A percentile compares a stretch with the other conserved stretches of the same genome.
These are phyloP conservation scores for Microchrysa polita DNA, from an alignment of 2,888 invertebrate genomes.

Conservation along the genomic window DNA sequence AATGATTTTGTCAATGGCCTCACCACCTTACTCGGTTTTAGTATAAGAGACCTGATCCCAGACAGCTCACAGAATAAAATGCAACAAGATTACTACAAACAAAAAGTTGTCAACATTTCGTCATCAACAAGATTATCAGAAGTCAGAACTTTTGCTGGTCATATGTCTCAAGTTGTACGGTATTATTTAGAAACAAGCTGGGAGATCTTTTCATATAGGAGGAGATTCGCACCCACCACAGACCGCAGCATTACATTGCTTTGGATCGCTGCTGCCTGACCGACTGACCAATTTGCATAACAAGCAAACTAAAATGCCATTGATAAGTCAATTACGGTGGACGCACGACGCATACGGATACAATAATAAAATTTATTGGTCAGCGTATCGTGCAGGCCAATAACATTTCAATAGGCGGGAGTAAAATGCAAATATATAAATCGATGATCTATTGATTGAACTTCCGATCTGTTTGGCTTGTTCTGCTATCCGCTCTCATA, in stretches of 20 bases:
- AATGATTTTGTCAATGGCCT: too few relatives aligned
- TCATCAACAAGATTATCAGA: slow-evolving; percentile 16
- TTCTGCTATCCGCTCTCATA: too few relatives aligned
- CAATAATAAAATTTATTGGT: not conserved
- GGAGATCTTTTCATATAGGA: too few relatives aligned
- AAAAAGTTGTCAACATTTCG: slow-evolving; percentile 23
- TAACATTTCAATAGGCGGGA: not conserved
- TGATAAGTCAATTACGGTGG: slow-evolving; percentile 13
- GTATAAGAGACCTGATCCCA: not conserved
- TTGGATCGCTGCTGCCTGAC: not conserved
- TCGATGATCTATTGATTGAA: slow-evolving; percentile 9
- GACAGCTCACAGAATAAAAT: slow-evolving; percentile 3
- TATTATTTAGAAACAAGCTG: too few relatives aligned
- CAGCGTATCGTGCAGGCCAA: not conserved
- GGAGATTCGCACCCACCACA: too few relatives aligned
- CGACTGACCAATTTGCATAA: not conserved
- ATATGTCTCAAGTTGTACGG: not conserved
- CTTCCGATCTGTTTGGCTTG: slow-evolving; percentile 19
- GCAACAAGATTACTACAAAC: not conserved
- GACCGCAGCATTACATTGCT: too few relatives aligned
- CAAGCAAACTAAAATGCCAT: slow-evolving; percentile 8
- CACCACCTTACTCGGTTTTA: too few relatives aligned
- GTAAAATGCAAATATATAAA: not conserved
- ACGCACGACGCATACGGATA: not conserved
- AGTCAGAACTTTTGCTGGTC: not conserved